A percentile compares a stretch with the other conserved stretches of the same genome.
phyloP scores from a whole-genome alignment of 2,113 vertebrate species.

The Zosterops pallidus region DNA sequence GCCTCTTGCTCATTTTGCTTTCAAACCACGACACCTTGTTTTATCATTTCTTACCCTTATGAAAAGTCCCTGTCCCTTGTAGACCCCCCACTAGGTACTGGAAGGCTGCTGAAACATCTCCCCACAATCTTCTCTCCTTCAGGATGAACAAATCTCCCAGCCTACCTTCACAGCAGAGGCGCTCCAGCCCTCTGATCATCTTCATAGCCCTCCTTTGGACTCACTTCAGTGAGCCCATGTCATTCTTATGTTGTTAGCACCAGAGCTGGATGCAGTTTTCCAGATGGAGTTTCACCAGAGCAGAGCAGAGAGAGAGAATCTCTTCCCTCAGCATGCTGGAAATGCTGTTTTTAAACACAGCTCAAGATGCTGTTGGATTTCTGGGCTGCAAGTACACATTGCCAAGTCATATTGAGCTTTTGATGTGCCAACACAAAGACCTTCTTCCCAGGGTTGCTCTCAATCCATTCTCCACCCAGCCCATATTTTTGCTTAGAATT shows the following conservation, averaged over 20 bases:
- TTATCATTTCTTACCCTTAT: neutral
- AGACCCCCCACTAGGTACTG: neutral
- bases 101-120: neutral
- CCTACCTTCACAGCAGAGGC: neutral
- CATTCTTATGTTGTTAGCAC: neutral
- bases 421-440: neutral
- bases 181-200: neutral
- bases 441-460: neutral
- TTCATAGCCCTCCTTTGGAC: neutral
- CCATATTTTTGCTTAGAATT: neutral
- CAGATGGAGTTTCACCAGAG: neutral
- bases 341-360: neutral
- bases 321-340: rapidly evolving
- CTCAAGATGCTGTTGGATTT: neutral
- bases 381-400: neutral
- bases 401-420: neutral
- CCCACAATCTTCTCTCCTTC: neutral
- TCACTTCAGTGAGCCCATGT: neutral
- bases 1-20: too few relatives aligned
- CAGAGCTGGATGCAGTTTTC: too few relatives aligned
- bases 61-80: neutral
- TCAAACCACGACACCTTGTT: neutral
- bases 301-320: neutral
- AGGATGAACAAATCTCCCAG: neutral
- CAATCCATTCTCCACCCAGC: neutral